phyloP scores from a whole-genome alignment of 2,113 vertebrate species.

The Xiphias gladius region DNA sequence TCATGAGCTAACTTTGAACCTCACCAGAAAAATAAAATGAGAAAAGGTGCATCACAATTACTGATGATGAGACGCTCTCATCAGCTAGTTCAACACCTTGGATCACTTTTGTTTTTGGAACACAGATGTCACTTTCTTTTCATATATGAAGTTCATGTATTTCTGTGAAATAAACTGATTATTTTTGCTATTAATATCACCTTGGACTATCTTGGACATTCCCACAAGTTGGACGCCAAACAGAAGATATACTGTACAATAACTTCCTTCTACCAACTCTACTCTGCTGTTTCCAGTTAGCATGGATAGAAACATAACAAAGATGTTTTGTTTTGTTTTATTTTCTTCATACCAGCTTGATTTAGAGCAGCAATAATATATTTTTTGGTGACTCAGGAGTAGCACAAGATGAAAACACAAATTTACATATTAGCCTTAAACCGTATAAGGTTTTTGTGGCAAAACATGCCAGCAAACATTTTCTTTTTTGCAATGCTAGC shows the following conservation, averaged over 20 bases:
- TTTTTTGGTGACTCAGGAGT: not conserved
- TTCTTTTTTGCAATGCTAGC: not conserved
- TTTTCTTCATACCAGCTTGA: not conserved
- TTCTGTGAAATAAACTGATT: not conserved
- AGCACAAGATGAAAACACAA: not conserved
- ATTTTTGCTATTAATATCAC: not conserved
- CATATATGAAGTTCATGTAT: too few relatives aligned
- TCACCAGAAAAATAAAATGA: not conserved
- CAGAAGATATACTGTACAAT: too few relatives aligned
- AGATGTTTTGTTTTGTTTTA: not conserved
- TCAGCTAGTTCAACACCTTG: too few relatives aligned
- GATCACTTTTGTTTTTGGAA: too few relatives aligned
- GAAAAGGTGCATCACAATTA: not conserved
- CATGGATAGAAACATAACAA: not conserved
- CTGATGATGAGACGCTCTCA: too few relatives aligned
- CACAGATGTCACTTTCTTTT: too few relatives aligned
- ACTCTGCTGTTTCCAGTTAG: too few relatives aligned
- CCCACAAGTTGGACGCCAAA: not conserved
- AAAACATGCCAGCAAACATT: not conserved
- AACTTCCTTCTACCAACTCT: too few relatives aligned
- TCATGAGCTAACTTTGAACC: not conserved
- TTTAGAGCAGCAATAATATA: not conserved
- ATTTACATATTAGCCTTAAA: not conserved
- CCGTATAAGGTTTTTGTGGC: not conserved
- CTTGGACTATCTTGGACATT: not conserved